Conservation (phyloP, 2,888 invertebrate species). For the Cantharis flavilabris region DNA sequence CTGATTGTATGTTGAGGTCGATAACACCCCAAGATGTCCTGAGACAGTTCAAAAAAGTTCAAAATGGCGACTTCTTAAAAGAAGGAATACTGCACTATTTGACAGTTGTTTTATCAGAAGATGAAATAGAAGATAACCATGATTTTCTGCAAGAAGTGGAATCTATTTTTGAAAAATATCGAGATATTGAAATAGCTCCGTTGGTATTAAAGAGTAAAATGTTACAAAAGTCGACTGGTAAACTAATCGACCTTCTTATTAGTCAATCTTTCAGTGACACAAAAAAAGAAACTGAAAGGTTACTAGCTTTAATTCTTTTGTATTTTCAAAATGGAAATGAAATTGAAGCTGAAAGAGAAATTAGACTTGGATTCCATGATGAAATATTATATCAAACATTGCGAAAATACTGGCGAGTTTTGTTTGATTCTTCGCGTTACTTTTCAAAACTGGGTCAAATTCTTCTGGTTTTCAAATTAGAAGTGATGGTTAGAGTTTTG, state of each 20-base stretch:
- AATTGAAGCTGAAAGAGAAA: neutral
- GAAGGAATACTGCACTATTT: neutral
- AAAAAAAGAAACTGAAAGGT: neutral
- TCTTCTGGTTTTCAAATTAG: neutral
- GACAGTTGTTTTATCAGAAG: neutral
- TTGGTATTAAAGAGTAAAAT: neutral
- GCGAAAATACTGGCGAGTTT: neutral
- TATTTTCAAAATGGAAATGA: neutral
- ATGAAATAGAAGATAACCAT: neutral
- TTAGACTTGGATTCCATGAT: neutral
- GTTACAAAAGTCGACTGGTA: neutral
- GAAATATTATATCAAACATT: neutral
- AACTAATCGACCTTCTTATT: neutral
- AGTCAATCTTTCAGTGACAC: neutral
- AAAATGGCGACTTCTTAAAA: neutral
- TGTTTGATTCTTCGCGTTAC: neutral
- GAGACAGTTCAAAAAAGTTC: neutral
- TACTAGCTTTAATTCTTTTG: neutral
- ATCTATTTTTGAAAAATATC: neutral
- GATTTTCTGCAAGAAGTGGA: neutral
- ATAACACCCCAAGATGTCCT: neutral
- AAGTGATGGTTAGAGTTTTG: neutral
- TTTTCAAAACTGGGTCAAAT: neutral
- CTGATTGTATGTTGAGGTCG: neutral
- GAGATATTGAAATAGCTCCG: neutral